Evolutionary conservation across 1,140 invertebrate species (phyloP).

Genomic region (Metaphire vulgaris): DNA sequence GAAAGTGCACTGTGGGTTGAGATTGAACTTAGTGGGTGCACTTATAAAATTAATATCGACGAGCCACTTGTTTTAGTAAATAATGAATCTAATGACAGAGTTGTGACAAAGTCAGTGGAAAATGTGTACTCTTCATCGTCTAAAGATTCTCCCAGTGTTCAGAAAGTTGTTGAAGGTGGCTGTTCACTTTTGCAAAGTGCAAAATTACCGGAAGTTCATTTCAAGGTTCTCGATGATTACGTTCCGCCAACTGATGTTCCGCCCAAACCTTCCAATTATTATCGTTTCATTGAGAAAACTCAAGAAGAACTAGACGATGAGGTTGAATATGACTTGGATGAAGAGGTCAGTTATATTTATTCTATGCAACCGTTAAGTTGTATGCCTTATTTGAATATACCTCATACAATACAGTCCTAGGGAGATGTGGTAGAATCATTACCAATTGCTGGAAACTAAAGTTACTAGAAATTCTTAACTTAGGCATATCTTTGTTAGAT

Average conservation of each 20-base stretch:
- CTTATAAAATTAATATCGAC: conserved; percentile 55
- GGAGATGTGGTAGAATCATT: no score
- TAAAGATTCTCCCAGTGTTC: conserved; percentile 11
- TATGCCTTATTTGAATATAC: no score
- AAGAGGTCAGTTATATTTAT: conserved; percentile 67
- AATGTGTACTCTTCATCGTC: conserved; percentile 11
- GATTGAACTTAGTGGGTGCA: conserved; percentile 69
- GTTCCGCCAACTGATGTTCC: conserved; percentile 68
- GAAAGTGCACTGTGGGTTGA: conserved; percentile 76
- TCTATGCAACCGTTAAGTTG: no score
- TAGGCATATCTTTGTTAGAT: no score
- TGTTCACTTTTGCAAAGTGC: conserved; percentile 12
- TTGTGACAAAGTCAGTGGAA: background rate
- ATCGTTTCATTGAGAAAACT: conserved; percentile 85
- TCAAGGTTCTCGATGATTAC: conserved; percentile 70
- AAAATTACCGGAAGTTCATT: conserved; percentile 72
- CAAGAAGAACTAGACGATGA: conserved; percentile 90
- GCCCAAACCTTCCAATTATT: conserved; percentile 68
- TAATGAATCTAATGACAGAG: background rate
- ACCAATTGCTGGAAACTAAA: no score
- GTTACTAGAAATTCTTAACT: no score
- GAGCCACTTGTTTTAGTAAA: conserved; percentile 53
- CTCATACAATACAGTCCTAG: no score
- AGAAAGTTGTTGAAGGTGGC: background rate
- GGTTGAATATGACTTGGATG: conserved; percentile 95